phyloP scores from a whole-genome alignment of 2,113 vertebrate genomes.

The Hippocampus comes region DNA sequence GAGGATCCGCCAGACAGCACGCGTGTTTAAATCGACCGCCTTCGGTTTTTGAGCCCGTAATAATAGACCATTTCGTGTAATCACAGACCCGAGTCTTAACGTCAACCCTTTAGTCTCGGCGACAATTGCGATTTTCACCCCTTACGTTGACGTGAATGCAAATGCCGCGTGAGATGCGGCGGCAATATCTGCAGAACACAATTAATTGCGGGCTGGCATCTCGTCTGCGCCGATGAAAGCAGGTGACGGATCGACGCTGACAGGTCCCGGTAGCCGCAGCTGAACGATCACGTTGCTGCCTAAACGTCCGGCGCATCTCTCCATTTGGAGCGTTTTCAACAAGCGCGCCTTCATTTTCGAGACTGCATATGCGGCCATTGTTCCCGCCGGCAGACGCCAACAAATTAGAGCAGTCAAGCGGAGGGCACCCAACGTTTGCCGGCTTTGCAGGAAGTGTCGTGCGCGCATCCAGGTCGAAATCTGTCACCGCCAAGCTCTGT shows the following conservation, averaged over 20 bases:
- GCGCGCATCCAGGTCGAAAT: slow-evolving; percentile 34
- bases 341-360: slow-evolving; percentile 55
- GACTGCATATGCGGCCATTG: slow-evolving; percentile 49
- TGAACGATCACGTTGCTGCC: slow-evolving; percentile 22
- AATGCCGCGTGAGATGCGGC: slow-evolving; percentile 4
- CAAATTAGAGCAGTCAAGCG: slow-evolving; percentile 69
- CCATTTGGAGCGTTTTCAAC: slow-evolving; percentile 41
- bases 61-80: slow-evolving; percentile 16
- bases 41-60: slow-evolving; percentile 17
- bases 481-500: slow-evolving; percentile 28
- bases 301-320: slow-evolving; percentile 32
- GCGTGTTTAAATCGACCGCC: slow-evolving; percentile 36
- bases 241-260: not conserved
- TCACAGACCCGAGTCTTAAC: not conserved
- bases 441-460: slow-evolving; percentile 46
- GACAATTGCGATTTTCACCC: slow-evolving; percentile 18
- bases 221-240: slow-evolving; percentile 4
- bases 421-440: slow-evolving; percentile 50
- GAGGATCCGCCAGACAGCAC: slow-evolving; percentile 29
- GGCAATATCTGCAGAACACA: slow-evolving; percentile 13
- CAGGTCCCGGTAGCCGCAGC: slow-evolving; percentile 8
- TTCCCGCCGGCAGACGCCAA: slow-evolving; percentile 37
- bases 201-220: not conserved
- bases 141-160: slow-evolving; percentile 18
- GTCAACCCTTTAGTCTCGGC: slow-evolving; percentile 3